phyloP scores from a whole-genome alignment of 64 coral and sea anemone genomes.

The Stichodactyla helianthus region DNA sequence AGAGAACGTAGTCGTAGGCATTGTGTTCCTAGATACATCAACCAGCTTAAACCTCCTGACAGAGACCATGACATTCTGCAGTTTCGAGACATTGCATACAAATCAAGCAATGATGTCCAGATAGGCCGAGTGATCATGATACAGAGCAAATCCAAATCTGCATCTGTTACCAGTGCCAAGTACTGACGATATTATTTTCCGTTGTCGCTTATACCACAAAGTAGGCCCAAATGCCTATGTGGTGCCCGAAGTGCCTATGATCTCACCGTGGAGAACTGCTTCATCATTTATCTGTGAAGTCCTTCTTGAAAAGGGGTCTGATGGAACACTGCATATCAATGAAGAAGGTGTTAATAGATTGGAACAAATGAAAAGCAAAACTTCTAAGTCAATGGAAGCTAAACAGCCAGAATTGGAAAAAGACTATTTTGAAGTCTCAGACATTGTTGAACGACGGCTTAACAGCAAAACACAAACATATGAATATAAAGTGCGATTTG shows the following conservation, averaged over 20 bases:
- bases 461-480: background rate
- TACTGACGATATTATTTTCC: background rate
- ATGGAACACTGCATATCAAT: background rate
- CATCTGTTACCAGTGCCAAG: background rate
- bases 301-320: background rate
- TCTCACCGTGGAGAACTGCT: background rate
- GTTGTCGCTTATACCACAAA: background rate
- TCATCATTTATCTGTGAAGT: background rate
- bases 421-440: conserved; percentile 16
- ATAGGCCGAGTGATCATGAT: background rate
- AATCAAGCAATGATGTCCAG: background rate
- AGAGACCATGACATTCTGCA: conserved; percentile 8
- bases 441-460: conserved; percentile 9
- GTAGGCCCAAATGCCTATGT: background rate
- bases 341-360: background rate
- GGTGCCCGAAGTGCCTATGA: background rate
- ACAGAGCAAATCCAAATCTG: background rate
- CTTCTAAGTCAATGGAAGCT: background rate
- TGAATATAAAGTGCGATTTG: conserved; percentile 18
- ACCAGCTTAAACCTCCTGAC: background rate
- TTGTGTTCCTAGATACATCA: background rate
- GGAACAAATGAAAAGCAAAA: background rate
- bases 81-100: conserved; percentile 14
- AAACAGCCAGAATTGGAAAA: background rate
- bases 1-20: conserved; percentile 23